phyloP scores from a whole-genome alignment of 2,888 invertebrate genomes.

The Portevinia maculata region DNA sequence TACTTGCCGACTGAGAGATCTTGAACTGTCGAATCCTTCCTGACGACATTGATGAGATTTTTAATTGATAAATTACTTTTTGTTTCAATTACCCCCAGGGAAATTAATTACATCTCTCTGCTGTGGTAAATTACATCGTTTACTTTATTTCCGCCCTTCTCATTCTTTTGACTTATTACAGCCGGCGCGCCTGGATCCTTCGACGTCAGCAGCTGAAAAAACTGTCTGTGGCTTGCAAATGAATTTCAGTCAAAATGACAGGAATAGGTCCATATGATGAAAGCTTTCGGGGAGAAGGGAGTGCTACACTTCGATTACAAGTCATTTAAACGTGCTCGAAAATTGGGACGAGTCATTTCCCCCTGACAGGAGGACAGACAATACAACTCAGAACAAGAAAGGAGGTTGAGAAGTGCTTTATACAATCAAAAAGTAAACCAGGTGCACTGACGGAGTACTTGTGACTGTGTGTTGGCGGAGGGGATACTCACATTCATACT shows the following conservation, averaged over 20 bases:
- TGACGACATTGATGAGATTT: conserved; percentile 68
- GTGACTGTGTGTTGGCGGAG: too few species aligned
- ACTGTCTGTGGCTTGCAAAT: neutral
- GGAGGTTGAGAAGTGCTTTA: too few species aligned
- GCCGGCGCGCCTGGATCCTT: conserved; percentile 15
- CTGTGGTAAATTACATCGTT: conserved; percentile 66
- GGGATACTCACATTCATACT: too few species aligned
- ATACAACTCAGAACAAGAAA: neutral
- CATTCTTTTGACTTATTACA: conserved; percentile 1
- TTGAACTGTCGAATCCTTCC: conserved; percentile 63
- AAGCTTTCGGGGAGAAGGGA: neutral
- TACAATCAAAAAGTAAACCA: too few species aligned
- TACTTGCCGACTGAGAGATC: conserved; percentile 12
- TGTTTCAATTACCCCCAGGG: conserved; percentile 68
- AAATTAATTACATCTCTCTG: conserved; percentile 66
- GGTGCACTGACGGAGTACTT: too few species aligned
- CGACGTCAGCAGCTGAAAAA: conserved; percentile 4
- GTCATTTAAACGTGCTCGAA: conserved; percentile 28
- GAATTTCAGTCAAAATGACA: neutral
- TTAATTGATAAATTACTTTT: conserved; percentile 74
- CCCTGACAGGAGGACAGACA: neutral
- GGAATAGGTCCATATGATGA: conserved; percentile 3
- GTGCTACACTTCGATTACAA: conserved; percentile 50
- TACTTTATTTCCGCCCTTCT: conserved; percentile 18
- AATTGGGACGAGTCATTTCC: conserved; percentile 6